Evolutionary conservation across 2,888 invertebrate genomes (phyloP).

Genomic region (Watsonalla binaria): DNA sequence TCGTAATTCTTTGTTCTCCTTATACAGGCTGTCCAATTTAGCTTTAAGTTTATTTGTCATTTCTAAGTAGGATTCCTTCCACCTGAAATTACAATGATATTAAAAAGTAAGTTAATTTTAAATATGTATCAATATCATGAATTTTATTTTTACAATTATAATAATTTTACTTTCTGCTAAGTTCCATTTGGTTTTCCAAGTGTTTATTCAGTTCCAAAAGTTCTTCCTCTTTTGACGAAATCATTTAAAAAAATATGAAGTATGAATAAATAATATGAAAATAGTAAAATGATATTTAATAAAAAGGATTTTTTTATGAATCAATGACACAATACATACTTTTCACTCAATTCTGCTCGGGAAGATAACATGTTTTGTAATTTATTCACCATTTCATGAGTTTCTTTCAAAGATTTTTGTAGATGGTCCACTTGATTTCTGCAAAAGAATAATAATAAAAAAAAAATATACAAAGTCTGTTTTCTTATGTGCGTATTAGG

Average conservation of each 20-base stretch:
- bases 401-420: conserved; percentile 64
- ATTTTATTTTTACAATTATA: conserved; percentile 4
- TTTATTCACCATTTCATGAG: conserved; percentile 65
- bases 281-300: background rate
- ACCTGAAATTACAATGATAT: conserved; percentile 56
- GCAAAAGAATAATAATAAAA: too few relatives aligned
- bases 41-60: conserved; percentile 81
- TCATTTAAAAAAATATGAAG: conserved; percentile 42
- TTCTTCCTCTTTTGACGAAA: conserved; percentile 73
- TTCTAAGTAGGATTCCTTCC: conserved; percentile 81
- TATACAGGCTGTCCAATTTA: conserved; percentile 73
- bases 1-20: conserved; percentile 75
- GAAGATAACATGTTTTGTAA: conserved; percentile 58
- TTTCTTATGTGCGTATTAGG: too few relatives aligned
- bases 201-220: conserved; percentile 73
- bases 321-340: conserved; percentile 34
- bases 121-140: background rate
- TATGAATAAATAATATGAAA: background rate
- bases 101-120: background rate
- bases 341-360: conserved; percentile 56
- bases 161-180: conserved; percentile 73
- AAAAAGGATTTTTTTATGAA: background rate
- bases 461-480: too few relatives aligned
- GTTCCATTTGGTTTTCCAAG: conserved; percentile 78
- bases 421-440: conserved; percentile 70